Evolutionary conservation across 2,888 invertebrate genomes (phyloP), one percentile per base, ranked within the genome.

Genomic region (Choreutis nemorana): DNA sequence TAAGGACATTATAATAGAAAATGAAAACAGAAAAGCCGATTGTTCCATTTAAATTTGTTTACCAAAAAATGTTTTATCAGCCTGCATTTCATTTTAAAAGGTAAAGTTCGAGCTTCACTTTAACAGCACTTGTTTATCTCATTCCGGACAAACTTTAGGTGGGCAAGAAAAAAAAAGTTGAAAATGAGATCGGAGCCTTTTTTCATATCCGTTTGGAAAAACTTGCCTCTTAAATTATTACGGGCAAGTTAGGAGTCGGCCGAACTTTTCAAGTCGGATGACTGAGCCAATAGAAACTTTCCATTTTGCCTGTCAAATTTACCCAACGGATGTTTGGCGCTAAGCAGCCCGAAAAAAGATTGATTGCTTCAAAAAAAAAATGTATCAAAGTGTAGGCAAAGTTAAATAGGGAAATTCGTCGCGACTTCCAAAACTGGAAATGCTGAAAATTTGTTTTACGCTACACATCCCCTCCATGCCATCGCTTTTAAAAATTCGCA

Each of bases 221-320:
- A 60, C 57, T 60, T 57, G 42, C 44, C 55, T 57, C 51, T 62
- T 60, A 58, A 60, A 61, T 43, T 43, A 43, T 42, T 37, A 42
- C 37, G 31, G 31, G 28, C 25, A 38, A 41, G 35, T 31, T 31
- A 10, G 9, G 12, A 26, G 51, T 48, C 51, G 48, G 33, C 25
- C 23, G 30, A 49, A 50, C 40, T 51, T 44, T 35, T 26, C 34
- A 29, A 37, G n/a, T 26, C 13, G 44, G 50, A 55, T 46, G 53
- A 48, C 50, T 40, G 42, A 29, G 39, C 41, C 50, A 52, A 54
- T 59, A 50, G 41, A 45, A 60, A 61, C 46, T 62, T 61, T 50
- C 37, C 47, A 54, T 51, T 54, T 54, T 48, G 40, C 55, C 54
- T 55, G 38, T 38, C 36, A 34, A 38, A 38, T 38, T 36, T 33